These are phyloP conservation scores for Drosophila mettleri DNA, from an alignment of 2,888 invertebrate genomes.

Conservation along the genomic window DNA sequence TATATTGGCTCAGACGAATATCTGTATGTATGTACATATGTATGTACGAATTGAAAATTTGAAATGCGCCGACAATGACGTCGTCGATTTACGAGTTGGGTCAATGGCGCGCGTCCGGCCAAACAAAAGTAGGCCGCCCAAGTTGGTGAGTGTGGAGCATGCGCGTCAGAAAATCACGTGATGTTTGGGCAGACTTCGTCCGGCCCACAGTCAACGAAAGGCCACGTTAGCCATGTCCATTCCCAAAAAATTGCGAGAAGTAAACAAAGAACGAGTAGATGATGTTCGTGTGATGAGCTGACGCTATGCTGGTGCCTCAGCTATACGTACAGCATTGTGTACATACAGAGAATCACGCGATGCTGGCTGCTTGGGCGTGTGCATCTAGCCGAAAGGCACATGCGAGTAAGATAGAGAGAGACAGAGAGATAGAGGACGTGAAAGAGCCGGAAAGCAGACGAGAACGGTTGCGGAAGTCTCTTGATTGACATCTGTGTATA, in stretches of 20 bases:
- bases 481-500: conserved; percentile 34
- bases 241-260: conserved; percentile 22
- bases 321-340: conserved; percentile 17
- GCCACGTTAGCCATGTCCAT: conserved; percentile 53
- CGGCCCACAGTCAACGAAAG: conserved; percentile 41
- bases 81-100: conserved; percentile 38
- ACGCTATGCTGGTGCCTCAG: conserved; percentile 15
- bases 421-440: not conserved
- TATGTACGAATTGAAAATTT: not conserved
- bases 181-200: conserved; percentile 51
- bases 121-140: conserved; percentile 18
- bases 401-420: not conserved
- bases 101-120: conserved; percentile 48
- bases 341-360: conserved; percentile 65
- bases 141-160: conserved; percentile 65
- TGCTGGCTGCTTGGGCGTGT: conserved; percentile 59
- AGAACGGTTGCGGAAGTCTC: conserved; percentile 54
- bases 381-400: conserved; percentile 27
- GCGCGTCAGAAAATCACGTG: conserved; percentile 72
- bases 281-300: not conserved
- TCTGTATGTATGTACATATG: not conserved
- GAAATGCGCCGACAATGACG: conserved; percentile 30
- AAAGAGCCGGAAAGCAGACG: conserved; percentile 22
- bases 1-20: not conserved
- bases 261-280: conserved; percentile 1